phyloP scores from a whole-genome alignment of 2,888 invertebrate species.

The Hylaea fasciaria region DNA sequence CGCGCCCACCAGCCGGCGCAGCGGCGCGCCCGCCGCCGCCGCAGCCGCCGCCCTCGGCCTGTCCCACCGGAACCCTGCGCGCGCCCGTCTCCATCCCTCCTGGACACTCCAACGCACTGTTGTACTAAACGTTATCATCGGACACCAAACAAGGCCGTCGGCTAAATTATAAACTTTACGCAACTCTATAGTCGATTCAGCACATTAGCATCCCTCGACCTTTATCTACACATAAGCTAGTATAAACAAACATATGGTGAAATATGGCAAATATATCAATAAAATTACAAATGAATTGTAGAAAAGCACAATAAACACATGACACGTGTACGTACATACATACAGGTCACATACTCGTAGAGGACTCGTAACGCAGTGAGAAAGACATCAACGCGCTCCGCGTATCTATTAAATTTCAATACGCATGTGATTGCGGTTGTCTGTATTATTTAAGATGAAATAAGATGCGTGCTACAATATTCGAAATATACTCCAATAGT shows the following conservation, averaged over 20 bases:
- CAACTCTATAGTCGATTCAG: constrained; percentile 3
- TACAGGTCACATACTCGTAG: constrained; percentile 30
- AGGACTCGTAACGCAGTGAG: constrained; percentile 34
- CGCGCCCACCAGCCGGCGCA: constrained; percentile 62
- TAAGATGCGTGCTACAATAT: too few species aligned
- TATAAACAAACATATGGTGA: background rate
- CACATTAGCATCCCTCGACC: background rate
- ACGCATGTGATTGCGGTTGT: constrained; percentile 10
- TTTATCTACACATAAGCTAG: constrained; percentile 11
- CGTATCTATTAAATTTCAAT: constrained; percentile 13
- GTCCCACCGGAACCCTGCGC: constrained; percentile 4
- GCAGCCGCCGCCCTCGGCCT: constrained; percentile 24
- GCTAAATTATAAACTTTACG: constrained; percentile 11
- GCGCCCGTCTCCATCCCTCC: background rate
- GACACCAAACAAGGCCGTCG: constrained; percentile 2
- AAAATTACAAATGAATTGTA: too few species aligned
- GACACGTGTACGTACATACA: constrained; percentile 16
- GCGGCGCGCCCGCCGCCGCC: constrained; percentile 35
- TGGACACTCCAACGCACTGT: background rate
- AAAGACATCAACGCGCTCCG: constrained; percentile 70
- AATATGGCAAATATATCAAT: too few species aligned
- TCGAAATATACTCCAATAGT: background rate
- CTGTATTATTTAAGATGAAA: constrained; percentile 1
- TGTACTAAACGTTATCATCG: background rate
- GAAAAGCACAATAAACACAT: constrained; percentile 14